Evolutionary conservation across 2,888 invertebrate genomes (phyloP).

Genomic region (Psylliodes chrysocephalus): DNA sequence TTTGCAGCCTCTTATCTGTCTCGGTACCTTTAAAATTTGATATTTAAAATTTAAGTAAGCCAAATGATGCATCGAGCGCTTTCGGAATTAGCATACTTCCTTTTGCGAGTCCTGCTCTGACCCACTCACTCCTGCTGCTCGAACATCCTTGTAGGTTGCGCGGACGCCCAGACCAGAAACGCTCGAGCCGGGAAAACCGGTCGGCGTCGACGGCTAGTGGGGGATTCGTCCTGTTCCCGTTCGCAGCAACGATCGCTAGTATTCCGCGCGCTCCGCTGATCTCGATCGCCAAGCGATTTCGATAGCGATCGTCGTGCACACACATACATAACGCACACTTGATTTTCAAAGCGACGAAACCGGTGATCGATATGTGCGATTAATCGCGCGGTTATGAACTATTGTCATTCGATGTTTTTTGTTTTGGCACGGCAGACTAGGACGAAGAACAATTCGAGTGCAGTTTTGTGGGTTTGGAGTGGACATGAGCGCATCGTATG

Average conservation of each 20-base stretch:
- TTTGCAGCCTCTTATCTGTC: too few relatives aligned
- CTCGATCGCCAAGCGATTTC: slow-evolving; percentile 15
- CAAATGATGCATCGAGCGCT: neutral
- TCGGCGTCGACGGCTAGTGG: slow-evolving; percentile 38
- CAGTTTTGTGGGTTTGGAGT: slow-evolving; percentile 32
- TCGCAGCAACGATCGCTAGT: slow-evolving; percentile 24
- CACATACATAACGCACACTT: neutral
- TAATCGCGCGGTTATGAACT: slow-evolving; percentile 37
- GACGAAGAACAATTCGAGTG: slow-evolving; percentile 35
- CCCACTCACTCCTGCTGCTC: slow-evolving; percentile 40
- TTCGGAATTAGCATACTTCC: slow-evolving; percentile 24
- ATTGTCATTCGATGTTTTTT: slow-evolving; percentile 32
- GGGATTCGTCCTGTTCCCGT: slow-evolving; percentile 33
- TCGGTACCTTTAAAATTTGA: too few relatives aligned
- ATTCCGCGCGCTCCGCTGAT: slow-evolving; percentile 24
- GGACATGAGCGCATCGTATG: slow-evolving; percentile 52
- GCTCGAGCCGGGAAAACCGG: slow-evolving; percentile 45
- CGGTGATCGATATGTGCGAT: slow-evolving; percentile 27
- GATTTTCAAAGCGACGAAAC: neutral
- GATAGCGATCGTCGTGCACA: slow-evolving; percentile 5
- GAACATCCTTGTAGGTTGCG: slow-evolving; percentile 45
- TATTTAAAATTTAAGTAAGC: too few relatives aligned
- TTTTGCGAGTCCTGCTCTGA: slow-evolving; percentile 34
- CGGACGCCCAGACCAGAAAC: slow-evolving; percentile 50
- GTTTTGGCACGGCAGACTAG: slow-evolving; percentile 33